Evolutionary conservation across 2,888 invertebrate species (phyloP), one percentile per base, ranked within the genome.

Genomic region (Drosophila cognata): DNA sequence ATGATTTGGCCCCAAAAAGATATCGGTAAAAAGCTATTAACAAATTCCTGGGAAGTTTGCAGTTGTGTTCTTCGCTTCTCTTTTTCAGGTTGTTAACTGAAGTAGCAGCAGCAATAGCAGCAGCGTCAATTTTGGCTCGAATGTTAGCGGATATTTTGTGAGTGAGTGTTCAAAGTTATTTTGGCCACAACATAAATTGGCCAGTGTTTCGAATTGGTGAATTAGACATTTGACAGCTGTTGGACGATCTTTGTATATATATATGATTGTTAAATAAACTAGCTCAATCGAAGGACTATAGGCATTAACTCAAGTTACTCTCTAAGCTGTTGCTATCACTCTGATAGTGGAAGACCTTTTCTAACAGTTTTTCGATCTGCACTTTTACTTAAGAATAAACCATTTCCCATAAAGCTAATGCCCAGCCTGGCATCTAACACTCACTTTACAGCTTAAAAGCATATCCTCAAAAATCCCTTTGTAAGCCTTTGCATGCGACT

Each of bases 21-120:
- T 88, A 88, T 86, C 88, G 88, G 88, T 88, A 88, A 89, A 88
- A 90, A 88, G 90, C 88, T 88, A 88, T 88, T 88, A 90, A 83
- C 80, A 83, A 88, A 88, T 88, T 88, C 88, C 74, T 76, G 80
- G 64, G 87, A 90, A 88, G 84, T 84, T 88, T 87, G 89, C 85
- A 88, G 85, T 85, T 89, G 56, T 72, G 58, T 55, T 75, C 53
- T 41, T 56, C 4, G 55, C 63, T 61, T 65, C 55, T 56, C 55
- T 56, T 53, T 66, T 50, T 8, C 16, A 36, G 38, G 35, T 63
- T 48, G 41, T 51, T 52, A 63, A 56, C 74, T 56, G 55, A 67
- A 73, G 62, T 48, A 46, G 61, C 41, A 61, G 41, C 61, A 53
- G 33, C n/a, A 71, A 38, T 56, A 55, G 48, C 66, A 63, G 61